Evolutionary conservation across 2,113 vertebrate genomes (phyloP), one percentile per base, ranked within the genome.

Genomic region (Sebastes schlegelii): DNA sequence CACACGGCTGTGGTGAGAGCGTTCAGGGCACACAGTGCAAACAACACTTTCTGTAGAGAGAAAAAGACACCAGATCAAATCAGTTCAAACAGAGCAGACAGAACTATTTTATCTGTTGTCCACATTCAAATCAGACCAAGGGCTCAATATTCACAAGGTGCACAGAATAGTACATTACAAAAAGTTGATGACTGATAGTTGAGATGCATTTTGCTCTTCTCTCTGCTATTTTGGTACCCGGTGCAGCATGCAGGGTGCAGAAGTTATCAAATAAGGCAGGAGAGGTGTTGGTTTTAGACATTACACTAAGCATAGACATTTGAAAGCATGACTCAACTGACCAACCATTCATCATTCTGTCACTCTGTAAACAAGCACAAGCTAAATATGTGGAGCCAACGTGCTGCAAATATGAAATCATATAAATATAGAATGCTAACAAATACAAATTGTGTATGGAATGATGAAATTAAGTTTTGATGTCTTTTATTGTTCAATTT

Each of bases 1-100:
- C 96, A 98, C 80, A 98, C 96, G 0, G 95, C 94, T 6, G 95
- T 95, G 19, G 95, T 97, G 87, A 98, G 84, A 43, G 94, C 96
- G 12, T 96, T 97, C 90, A 98, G 92, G 75, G 92, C 95, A 87
- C 96, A 97, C 80, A 97, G 87, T 0, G 95, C 95, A 82, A 97
- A 96, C 74, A 98, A 90, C n/a, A 97, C 91, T 92, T 97, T 97
- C 97, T 98, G 89, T 26, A 67, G 79, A 84, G 43, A 70, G 23
- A 49, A 26, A 40, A n/a, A 75, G 5, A 75, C 13, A 66, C 4
- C 34, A 34, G 48, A 16, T 14, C 5, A 60, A 19, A 66, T 62
- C 2, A 14, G 62, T 43, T 10, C 2, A 42, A 45, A 21, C 2
- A 49, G 21, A 45, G 12, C 6, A 17, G 8, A 58, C 17, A 45